Base-by-base conservation (phyloP, 2,113 vertebrate genomes). In the Sinocyclocheilus rhinocerous region DNA sequence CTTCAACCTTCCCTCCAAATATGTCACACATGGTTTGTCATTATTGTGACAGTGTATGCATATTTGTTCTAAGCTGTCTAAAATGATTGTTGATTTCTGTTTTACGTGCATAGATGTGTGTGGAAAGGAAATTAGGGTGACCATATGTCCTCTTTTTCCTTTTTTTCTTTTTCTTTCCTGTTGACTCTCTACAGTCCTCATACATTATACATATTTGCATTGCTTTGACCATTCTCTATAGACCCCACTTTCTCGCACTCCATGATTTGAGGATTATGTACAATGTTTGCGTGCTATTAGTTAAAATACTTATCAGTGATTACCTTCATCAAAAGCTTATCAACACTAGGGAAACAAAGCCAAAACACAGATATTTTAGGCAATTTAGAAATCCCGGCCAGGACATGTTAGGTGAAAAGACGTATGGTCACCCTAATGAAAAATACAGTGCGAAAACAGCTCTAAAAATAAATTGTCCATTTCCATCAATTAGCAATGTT, bases 1-100 rank as follows among this genome's bases (percentile, higher is more conserved):
- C 29, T 73, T 73, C 48, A 84, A 15, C 67, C 50, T 55, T 59
- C 82, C 50, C 52, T 20, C 8, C 20, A 84, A 84, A 72, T 59
- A 59, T 84, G 82, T 59, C 82, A 73, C 69, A 84, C 29, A 42
- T 73, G 33, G 50, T 84, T 75, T 84, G 82, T 84, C 82, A 84
- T 73, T 39, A 57, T 75, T 73, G 29, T n/a, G 50, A 84, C 3
- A 73, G 50, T 57, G 67, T 55, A 42, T 75, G 67, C 50, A 73
- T 84, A 84, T 73, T 73, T 84, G 18, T 75, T 42, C 33, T 57
- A 42, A 73, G 69, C 82, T 84, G 82, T 84, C 82, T 72, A 39
- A 73, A 84, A 72, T 26, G 8, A 83, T 83, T 29, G 81, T 59
- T 83, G 69, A 57, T 83, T 33, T 42, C 13, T n/a, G 4, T 24